Base-by-base conservation (phyloP, 2,113 vertebrate species). In the Formicarius rufipectus region DNA sequence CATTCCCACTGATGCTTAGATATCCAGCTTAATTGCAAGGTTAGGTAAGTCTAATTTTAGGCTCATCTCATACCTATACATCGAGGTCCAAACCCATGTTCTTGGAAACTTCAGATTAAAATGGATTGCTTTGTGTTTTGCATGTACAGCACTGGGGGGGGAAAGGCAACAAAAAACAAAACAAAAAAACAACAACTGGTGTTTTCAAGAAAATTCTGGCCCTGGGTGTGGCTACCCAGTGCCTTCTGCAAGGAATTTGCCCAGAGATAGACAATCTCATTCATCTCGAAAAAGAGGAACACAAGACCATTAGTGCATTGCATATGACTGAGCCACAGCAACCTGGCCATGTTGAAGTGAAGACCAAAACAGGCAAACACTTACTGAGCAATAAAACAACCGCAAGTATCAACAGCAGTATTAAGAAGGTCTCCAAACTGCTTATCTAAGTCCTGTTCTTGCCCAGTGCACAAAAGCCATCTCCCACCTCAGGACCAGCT, bases 11-110 rank as follows among this genome's bases (percentile, higher is more conserved):
- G 56, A 93, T 90, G 78, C 76, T 80, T 14, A 93, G 93, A 96
- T 93, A 93, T 30, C 9, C 0, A 90, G 68, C 58, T 92, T 94
- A 96, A 92, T 84, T 93, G 90, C 56, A 75, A 84, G 72, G 88
- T 82, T 94, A 96, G 80, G 76, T 66, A 90, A 92, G n/a, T 84
- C 88, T 93, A 95, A 93, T 84, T 72, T 96, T 96, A 94, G 93
- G 35, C 50, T 88, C 27, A 68, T 72, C 81, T 60, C 27, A 5
- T 87, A 64, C 56, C 88, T 58, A 67, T 56, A 63, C 23, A 35
- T 67, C 79, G 85, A 94, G 73, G 59, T 77, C 72, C 84, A 93
- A 93, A 84, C 67, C 79, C 82, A 89, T 76, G 78, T 71, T 75
- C 83, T 84, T 86, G 47, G 47, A 90, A 92, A 64, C n/a, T 60